These are phyloP conservation scores for Tetragonula clypearis DNA, from an alignment of 1,140 invertebrate genomes.

Conservation along the genomic window DNA sequence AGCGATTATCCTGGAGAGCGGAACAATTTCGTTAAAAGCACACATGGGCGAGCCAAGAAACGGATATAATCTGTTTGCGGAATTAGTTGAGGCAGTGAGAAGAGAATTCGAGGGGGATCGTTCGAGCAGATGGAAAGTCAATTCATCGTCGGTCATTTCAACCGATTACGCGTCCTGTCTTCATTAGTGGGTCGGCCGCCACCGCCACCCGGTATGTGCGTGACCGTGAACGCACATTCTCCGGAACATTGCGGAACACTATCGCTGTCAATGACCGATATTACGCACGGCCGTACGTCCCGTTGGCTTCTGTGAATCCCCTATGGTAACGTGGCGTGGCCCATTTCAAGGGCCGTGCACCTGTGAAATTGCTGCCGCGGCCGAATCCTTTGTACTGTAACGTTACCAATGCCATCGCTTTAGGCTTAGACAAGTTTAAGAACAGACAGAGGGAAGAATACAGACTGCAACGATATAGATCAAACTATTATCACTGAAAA, in stretches of 20 bases:
- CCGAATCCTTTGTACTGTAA: conserved; percentile 35
- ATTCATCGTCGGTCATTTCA: conserved; percentile 13
- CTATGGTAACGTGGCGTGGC: conserved; percentile 65
- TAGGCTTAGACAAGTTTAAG: no score
- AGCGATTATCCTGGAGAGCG: not conserved
- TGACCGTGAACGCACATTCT: conserved; percentile 74
- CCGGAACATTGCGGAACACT: conserved; percentile 68
- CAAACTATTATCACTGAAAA: not conserved
- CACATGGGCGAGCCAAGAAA: not conserved
- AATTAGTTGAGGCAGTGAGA: not conserved
- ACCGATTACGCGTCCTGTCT: conserved; percentile 37
- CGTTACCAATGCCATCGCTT: no score
- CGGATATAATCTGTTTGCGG: not conserved
- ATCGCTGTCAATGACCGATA: conserved; percentile 77
- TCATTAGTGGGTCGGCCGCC: conserved; percentile 49
- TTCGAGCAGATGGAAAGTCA: not conserved
- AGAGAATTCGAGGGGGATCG: not conserved
- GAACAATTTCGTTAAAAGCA: not conserved
- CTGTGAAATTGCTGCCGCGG: conserved; percentile 66
- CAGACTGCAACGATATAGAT: no score
- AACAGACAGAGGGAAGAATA: not conserved
- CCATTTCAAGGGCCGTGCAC: conserved; percentile 63
- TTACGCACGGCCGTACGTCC: conserved; percentile 68
- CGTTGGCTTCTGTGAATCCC: conserved; percentile 65
- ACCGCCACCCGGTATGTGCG: conserved; percentile 60